These are phyloP conservation scores for Aptenodytes forsteri DNA, from an alignment of 2,113 vertebrate genomes.

Conservation along the genomic window DNA sequence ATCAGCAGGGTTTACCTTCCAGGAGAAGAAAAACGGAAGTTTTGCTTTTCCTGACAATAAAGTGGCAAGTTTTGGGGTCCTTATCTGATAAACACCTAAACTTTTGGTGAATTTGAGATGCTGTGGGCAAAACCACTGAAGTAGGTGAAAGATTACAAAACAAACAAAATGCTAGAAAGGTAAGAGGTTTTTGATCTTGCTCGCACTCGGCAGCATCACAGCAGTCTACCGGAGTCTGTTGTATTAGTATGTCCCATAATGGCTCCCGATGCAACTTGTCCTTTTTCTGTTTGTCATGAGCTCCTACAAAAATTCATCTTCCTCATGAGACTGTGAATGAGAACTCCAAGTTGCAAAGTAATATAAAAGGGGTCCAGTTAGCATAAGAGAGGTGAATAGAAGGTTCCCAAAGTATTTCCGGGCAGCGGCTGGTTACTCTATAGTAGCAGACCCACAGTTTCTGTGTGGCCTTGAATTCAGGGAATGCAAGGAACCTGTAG, in stretches of 20 bases:
- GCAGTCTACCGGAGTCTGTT: background rate
- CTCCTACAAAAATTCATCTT: background rate
- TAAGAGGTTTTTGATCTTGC: background rate
- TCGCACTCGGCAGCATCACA: background rate
- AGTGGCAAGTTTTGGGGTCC: background rate
- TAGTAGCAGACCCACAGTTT: background rate
- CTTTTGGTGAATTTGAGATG: background rate
- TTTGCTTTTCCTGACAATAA: background rate
- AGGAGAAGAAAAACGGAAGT: fast-evolving
- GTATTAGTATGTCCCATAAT: background rate
- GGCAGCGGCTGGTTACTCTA: background rate
- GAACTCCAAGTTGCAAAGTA: background rate
- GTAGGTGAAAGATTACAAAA: background rate
- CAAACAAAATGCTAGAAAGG: background rate
- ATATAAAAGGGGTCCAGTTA: background rate
- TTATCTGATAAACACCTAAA: background rate
- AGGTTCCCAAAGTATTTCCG: background rate
- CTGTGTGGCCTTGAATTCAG: background rate
- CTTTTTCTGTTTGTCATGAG: background rate
- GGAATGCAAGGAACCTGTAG: background rate
- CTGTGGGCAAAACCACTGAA: background rate
- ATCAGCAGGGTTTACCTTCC: background rate
- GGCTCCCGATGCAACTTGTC: background rate
- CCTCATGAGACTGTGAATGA: background rate
- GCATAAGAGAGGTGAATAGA: background rate